Base-by-base conservation (phyloP, 2,113 vertebrate genomes). In the Galemys pyrenaicus region DNA sequence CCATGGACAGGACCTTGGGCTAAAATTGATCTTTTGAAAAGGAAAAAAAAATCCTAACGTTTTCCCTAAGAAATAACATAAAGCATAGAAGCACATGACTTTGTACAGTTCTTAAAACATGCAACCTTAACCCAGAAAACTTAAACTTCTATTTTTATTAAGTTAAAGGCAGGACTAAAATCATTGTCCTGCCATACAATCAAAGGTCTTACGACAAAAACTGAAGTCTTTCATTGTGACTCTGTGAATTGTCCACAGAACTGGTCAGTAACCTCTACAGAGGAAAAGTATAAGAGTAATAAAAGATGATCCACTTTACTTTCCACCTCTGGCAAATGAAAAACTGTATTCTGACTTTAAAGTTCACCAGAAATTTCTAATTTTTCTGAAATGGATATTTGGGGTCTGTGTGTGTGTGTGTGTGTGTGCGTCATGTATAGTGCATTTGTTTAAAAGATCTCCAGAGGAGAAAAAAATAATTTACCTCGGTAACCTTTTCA, bases 401-500 rank as follows among this genome's bases (percentile, higher is more conserved):
- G 32, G 28, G 11, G 20, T 28, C 10, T 74, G n/a, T 70, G 37
- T 30, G 22, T 77, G 75, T 46, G 19, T 79, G 20, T 22, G 10
- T 74, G n/a, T 70, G 37, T 30, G 22, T 44, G 3, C 35, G 35
- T 75, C n/a, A n/a, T 70, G 35, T 84, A 32, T 81, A 4, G n/a
- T 35, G 64, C 32, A 58, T 85, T 91, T 95, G 54, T 97, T 94
- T 96, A 83, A 79, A 94, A 94, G 51, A 51, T 86, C 86, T 86
- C 74, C 51, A 94, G 65, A 82, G 74, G 54, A 67, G 54, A 12
- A 74, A 46, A 94, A 91, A 90, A 95, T 95, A 68, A 94, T 96
- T 87, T 95, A 68, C 74, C 28, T 70, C 37, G 60, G 39, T 86
- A 97, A 94, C 74, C 62, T 94, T 96, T 97, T 75, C 91, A 95